These are phyloP conservation scores for Cordilura impudica DNA, from an alignment of 2,888 invertebrate species.

Conservation along the genomic window DNA sequence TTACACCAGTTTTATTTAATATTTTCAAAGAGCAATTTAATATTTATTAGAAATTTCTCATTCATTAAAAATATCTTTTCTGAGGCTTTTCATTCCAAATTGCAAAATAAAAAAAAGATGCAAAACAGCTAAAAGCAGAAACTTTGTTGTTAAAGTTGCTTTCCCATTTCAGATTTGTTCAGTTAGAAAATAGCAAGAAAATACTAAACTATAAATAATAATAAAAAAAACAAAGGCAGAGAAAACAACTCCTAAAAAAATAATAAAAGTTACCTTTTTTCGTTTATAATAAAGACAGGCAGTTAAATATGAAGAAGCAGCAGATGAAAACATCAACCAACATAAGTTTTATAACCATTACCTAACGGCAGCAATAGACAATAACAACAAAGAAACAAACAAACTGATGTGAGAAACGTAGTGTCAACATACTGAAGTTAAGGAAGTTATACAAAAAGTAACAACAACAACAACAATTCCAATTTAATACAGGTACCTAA, in stretches of 20 bases:
- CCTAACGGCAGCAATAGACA: background rate
- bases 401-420: constrained; percentile 16
- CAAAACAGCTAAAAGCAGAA: background rate
- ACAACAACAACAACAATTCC: background rate
- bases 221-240: background rate
- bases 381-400: background rate
- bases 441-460: constrained; percentile 19
- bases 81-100: no score
- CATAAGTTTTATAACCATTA: constrained; percentile 29
- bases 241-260: constrained; percentile 20
- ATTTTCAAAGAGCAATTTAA: no score
- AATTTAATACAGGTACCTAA: constrained; percentile 3
- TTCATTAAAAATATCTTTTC: no score
- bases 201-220: background rate
- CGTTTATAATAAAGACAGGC: background rate
- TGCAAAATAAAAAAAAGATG: constrained; percentile 15
- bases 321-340: background rate
- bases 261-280: constrained; percentile 21
- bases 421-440: constrained; percentile 50
- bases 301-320: background rate
- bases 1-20: no score
- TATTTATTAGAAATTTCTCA: no score
- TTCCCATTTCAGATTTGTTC: background rate
- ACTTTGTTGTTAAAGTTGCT: constrained; percentile 18
- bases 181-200: background rate